Conservation (phyloP, 53 echinoderm and acorn worm genomes). For the Echinometra lucunter region DNA sequence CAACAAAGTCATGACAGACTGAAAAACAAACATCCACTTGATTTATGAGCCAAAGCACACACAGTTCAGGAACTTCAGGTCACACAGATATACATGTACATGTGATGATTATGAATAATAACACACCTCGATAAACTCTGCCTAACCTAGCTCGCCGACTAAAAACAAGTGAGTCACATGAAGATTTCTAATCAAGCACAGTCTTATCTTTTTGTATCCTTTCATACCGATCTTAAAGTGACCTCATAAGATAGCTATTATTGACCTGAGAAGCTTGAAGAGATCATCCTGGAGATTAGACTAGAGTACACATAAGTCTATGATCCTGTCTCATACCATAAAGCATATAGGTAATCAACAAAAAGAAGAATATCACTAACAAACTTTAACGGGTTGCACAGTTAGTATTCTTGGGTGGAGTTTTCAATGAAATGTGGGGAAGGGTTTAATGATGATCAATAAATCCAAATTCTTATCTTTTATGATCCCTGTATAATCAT, state of each 20-base stretch:
- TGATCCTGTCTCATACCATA: not conserved
- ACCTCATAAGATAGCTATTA: not conserved
- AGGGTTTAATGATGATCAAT: not conserved
- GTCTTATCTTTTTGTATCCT: slow-evolving; percentile 8
- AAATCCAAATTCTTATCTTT: not conserved
- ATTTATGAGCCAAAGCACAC: not conserved
- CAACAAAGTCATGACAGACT: slow-evolving; percentile 16
- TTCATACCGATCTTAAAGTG: not conserved
- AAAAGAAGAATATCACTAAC: not conserved
- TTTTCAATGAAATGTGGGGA: not conserved
- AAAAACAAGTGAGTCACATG: slow-evolving; percentile 12
- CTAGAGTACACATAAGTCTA: too few species aligned
- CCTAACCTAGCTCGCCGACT: not conserved
- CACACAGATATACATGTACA: slow-evolving; percentile 3
- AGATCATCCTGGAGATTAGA: slow-evolving; percentile 32
- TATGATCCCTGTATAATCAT: too few species aligned
- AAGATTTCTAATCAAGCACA: not conserved
- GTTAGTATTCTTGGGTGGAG: not conserved
- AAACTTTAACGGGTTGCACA: too few species aligned
- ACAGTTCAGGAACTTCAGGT: too few species aligned
- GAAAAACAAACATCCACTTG: slow-evolving; percentile 30
- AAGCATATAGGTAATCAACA: not conserved
- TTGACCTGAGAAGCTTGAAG: not conserved
- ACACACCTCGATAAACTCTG: not conserved
- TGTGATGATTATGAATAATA: slow-evolving; percentile 24